These are phyloP conservation scores for Buphagus erythrorhynchus DNA, from an alignment of 2,797 vertebrate species.

Conservation along the genomic window DNA sequence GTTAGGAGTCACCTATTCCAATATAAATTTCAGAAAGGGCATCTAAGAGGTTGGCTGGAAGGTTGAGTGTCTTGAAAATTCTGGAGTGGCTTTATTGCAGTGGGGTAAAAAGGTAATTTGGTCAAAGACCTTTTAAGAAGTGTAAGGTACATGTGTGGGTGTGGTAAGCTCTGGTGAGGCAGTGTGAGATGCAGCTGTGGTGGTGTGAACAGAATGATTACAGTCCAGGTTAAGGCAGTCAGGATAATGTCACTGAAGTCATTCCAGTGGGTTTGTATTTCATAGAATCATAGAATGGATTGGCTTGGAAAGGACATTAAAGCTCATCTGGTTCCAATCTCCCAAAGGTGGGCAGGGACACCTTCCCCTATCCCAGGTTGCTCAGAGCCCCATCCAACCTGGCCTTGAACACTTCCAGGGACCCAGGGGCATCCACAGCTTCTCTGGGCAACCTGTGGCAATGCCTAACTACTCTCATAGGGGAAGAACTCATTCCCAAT, in stretches of 20 bases:
- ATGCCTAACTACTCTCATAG: accelerated
- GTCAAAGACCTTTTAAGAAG: background rate
- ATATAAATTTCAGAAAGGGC: background rate
- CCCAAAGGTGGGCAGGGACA: background rate
- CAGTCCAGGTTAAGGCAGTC: background rate
- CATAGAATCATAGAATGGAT: background rate
- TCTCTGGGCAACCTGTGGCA: background rate
- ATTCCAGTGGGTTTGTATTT: background rate
- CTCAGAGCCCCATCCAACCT: background rate
- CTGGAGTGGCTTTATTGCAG: background rate
- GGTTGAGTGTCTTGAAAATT: background rate
- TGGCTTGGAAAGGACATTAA: background rate
- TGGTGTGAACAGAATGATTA: background rate
- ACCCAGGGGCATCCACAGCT: background rate
- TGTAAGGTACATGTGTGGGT: background rate
- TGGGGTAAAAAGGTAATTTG: background rate
- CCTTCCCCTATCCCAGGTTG: accelerated
- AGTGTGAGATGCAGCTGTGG: background rate
- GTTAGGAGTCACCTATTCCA: background rate
- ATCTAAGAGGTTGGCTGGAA: background rate
- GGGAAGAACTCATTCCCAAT: background rate
- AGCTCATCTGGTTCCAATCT: background rate
- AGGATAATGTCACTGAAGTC: background rate
- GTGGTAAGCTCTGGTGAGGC: background rate
- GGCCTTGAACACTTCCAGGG: background rate